Evolutionary conservation across 2,113 vertebrate genomes (phyloP), one percentile per base, ranked within the genome.

Genomic region (Upupa epops): DNA sequence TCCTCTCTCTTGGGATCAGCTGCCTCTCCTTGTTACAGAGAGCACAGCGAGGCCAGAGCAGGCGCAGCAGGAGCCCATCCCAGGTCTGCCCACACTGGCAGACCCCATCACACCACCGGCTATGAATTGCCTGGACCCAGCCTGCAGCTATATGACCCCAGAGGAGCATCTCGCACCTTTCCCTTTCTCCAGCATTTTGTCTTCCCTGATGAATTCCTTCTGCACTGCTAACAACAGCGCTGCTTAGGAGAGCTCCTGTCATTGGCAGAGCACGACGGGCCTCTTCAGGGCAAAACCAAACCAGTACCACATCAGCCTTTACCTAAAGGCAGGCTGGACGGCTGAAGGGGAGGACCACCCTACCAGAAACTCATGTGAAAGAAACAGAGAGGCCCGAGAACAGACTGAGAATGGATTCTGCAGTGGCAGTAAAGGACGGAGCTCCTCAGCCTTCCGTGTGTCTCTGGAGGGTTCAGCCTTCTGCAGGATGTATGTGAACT

Each of bases 241-340:
- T 4, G 13, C 42, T 37, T 21, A 24, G 36, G 31, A 61, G 75
- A 54, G 42, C 22, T 7, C 40, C 25, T 56, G 55, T n/a, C 75
- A 61, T 0, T 0, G 55, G 40, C 60, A 66, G 46, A 17, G 19
- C 26, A 11, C 0, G 9, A 28, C 6, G 22, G 54, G 48, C 28
- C 25, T n/a, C 26, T 12, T 2, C 4, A 6, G 36, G 56, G 17
- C 55, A 74, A 59, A 70, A 51, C 31, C 51, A 36, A 26, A 66
- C 7, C 21, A 11, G 54, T 11, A 19, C 54, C 9, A 1, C 6
- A 10, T 8, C 25, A 6, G 32, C 11, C 76, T n/a, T 29, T 45
- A 7, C 11, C 28, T 9, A 29, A 58, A 13, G 2, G 1, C 8
- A 28, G 64, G 64, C 56, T 42, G 56, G 21, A 28, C 0, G 3